Evolutionary conservation across 2,113 vertebrate species (phyloP), one percentile per base, ranked within the genome.

Genomic region (Colinus virginianus): DNA sequence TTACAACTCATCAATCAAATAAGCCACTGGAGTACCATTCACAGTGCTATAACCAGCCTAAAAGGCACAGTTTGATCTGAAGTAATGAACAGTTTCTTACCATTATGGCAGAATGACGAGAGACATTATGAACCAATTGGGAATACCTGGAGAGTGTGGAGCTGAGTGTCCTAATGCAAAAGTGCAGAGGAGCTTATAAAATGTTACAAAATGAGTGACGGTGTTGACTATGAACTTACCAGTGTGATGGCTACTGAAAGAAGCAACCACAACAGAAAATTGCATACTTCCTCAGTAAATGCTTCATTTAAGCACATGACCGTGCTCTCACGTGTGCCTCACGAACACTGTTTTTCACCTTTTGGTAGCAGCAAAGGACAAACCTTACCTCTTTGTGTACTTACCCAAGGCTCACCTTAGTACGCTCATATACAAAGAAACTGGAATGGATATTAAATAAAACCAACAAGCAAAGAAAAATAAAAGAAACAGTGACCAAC

Each of bases 311-410:
- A 43, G 68, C 43, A 43, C 32, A 7, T 0, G 3, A 4, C 25
- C 46, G 17, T 42, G 38, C 18, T 64, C 16, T 53, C 13, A 0
- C 1, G 34, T 25, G n/a, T 23, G 36, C 28, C 40, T 43, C 51
- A 13, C 0, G 0, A 5, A 28, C 18, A 5, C 28, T n/a, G 36
- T 3, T 0, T 70, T 84, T 38, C 76, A 6, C 48, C 26, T 85
- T 68, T 64, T 3, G 1, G 1, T 25, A 67, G 56, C 58, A 55
- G 3, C 1, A 2, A 71, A 17, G 46, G 49, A 21, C 26, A 42
- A 25, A 16, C 30, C 13, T 21, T 53, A 58, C n/a, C 36, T 48
- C 66, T 53, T 68, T 20, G 20, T 61, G 70, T 22, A 11, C n/a
- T 46, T 49, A 3, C 5, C 0, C 0, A 22, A 51, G 46, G 7